Conservation (phyloP, 2,113 vertebrate genomes). For the Balaeniceps rex region DNA sequence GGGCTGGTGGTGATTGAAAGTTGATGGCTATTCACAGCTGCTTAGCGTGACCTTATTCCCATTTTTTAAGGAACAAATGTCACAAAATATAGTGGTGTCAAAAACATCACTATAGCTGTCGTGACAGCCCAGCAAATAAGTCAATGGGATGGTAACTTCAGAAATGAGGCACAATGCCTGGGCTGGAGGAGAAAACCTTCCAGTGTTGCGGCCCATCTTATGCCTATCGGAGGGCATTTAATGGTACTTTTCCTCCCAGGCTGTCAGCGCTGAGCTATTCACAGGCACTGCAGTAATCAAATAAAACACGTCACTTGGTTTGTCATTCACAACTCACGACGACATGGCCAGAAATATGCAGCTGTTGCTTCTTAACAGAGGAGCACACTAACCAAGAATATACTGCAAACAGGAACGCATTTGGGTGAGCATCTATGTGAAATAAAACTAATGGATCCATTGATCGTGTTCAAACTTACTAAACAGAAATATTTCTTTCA, state of each 20-base stretch:
- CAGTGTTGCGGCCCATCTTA: not conserved
- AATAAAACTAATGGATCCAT: not conserved
- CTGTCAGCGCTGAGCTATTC: not conserved
- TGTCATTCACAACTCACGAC: not conserved
- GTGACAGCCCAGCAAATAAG: slow-evolving; percentile 4
- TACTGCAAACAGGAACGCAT: not conserved
- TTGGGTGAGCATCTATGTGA: not conserved
- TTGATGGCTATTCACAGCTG: not conserved
- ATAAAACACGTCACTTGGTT: not conserved
- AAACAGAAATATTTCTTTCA: not conserved
- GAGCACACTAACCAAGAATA: not conserved
- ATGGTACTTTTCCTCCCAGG: not conserved
- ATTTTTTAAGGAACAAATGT: slow-evolving; percentile 9
- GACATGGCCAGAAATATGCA: not conserved
- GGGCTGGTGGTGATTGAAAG: not conserved
- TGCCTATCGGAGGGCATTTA: not conserved
- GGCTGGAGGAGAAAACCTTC: not conserved
- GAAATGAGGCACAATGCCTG: not conserved
- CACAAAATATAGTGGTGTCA: not conserved
- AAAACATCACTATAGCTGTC: not conserved
- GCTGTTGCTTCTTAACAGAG: not conserved
- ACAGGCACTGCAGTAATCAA: not conserved
- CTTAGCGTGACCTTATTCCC: not conserved
- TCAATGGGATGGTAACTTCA: not conserved
- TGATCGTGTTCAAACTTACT: not conserved